These are phyloP conservation scores for Phylloscopus trochilus DNA, from an alignment of 2,113 vertebrate genomes.

Conservation along the genomic window DNA sequence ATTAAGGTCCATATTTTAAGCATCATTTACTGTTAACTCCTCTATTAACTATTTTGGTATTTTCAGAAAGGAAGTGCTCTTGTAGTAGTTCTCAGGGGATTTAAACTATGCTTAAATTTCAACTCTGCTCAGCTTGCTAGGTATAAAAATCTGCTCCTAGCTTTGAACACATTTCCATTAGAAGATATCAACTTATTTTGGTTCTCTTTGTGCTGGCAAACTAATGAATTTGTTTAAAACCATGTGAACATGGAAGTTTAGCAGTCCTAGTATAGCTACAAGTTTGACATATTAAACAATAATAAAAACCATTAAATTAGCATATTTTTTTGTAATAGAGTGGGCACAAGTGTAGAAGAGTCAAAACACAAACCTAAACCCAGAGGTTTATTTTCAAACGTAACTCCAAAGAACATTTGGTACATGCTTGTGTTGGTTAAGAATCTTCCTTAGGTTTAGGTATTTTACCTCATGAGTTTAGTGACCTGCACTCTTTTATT, in stretches of 20 bases:
- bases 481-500: background rate
- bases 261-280: background rate
- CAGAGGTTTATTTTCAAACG: background rate
- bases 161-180: background rate
- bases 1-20: slow-evolving; percentile 5
- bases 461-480: background rate
- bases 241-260: background rate
- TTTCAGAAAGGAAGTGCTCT: background rate
- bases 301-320: background rate
- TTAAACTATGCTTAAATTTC: background rate
- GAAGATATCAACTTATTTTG: background rate
- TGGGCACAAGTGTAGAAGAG: background rate
- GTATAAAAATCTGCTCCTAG: background rate
- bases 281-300: background rate
- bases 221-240: background rate
- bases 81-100: background rate
- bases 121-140: background rate
- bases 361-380: background rate
- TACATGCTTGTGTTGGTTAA: background rate
- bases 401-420: background rate
- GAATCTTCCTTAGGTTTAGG: background rate
- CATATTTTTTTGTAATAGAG: background rate
- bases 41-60: slow-evolving; percentile 20
- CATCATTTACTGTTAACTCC: background rate
- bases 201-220: background rate